Conservation (phyloP, 2,113 vertebrate genomes). For the Urocynchramus pylzowi region DNA sequence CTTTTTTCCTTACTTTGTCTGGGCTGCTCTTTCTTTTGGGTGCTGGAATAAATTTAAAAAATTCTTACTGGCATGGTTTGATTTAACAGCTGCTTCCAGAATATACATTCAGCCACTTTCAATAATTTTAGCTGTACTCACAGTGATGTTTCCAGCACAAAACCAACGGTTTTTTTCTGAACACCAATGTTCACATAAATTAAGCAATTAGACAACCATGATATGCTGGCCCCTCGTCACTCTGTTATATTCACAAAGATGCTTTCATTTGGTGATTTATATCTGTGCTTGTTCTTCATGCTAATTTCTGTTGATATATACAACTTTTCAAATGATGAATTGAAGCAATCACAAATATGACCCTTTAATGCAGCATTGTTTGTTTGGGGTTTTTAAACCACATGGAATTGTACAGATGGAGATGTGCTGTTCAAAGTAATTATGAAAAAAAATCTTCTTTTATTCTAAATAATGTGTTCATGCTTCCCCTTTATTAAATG, state of each 20-base stretch:
- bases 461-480: not conserved
- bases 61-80: not conserved
- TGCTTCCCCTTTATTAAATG: slow-evolving; percentile 22
- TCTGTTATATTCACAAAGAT: not conserved
- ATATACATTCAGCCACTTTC: not conserved
- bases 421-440: not conserved
- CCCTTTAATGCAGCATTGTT: not conserved
- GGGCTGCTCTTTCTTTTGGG: not conserved
- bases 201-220: not conserved
- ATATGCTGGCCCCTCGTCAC: not conserved
- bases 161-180: not conserved
- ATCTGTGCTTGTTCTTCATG: not conserved
- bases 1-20: not conserved
- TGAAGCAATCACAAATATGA: not conserved
- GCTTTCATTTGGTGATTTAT: not conserved
- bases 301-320: not conserved
- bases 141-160: not conserved
- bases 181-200: not conserved
- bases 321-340: not conserved
- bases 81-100: not conserved
- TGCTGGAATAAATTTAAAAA: not conserved
- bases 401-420: not conserved
- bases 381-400: not conserved
- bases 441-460: not conserved
- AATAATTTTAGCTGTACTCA: not conserved